Base-by-base conservation (phyloP, 2,797 vertebrate genomes). In the Acanthurus tractus region DNA sequence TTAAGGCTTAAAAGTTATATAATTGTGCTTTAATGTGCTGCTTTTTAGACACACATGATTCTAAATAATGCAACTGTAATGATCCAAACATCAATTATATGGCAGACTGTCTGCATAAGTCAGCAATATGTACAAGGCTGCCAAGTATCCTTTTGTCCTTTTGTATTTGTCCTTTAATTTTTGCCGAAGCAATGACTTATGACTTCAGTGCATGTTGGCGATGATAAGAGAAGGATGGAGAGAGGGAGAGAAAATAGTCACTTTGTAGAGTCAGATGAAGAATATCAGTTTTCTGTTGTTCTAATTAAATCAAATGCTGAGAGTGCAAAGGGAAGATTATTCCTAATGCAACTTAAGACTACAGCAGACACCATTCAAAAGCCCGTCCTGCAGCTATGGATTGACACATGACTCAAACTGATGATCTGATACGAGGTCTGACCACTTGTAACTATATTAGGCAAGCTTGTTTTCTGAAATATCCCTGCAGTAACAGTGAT, bases 101-200 rank as follows among this genome's bases (percentile, higher is more conserved):
- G 72, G 54, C 57, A 20, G 13, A 42, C 65, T 74, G 65, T 65
- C 61, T 54, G 53, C 22, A 42, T 2, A 9, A 20, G 42, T 14
- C 7, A 45, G 38, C 54, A 36, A 50, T 46, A 57, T 12, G 42
- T 38, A 63, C 54, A 11, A 34, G n/a, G 40, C n/a, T 17, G 15
- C 46, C 78, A 62, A 17, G 68, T 34, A 63, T 69, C 73, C 22
- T 59, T 55, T 55, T 25, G 18, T 72, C n/a, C n/a, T n/a, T n/a
- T n/a, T n/a, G n/a, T n/a, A n/a, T n/a, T n/a, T n/a, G n/a, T n/a
- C n/a, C 46, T 17, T 54, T 49, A 15, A 46, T 55, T 67, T 73
- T 34, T 71, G n/a, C 40, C 34, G 1, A 14, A 48, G 64, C 76
- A 72, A 79, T 63, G 17, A 7, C 53, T 55, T 38, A 59, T 76